Base-by-base conservation (phyloP, 2,888 invertebrate genomes). In the Toxonevra muliebris region DNA sequence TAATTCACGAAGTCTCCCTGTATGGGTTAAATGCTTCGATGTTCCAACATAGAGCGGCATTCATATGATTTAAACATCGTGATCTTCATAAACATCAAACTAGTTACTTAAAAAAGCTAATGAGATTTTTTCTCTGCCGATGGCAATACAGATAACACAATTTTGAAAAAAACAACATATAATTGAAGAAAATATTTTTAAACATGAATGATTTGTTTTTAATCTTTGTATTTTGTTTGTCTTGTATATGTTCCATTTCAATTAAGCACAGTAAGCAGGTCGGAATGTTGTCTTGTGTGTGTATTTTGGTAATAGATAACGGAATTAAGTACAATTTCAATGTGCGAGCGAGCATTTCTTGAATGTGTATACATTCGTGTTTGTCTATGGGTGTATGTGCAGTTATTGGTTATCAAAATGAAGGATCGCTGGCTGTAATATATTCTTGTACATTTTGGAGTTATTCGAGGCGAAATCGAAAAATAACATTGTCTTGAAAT, bases 161-260 rank as follows among this genome's bases (percentile, higher is more conserved):
- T 19, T 42, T 42, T 43, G 54, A 43, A 62, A 54, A 15, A 15
- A 41, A 15, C 61, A 9, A 52, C 11, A 17, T 52, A 19, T 30
- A 48, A 57, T 48, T 17, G 9, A 12, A 17, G n/a, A 30, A 62
- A 61, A 42, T 42, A 62, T 19, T 11, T 53, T 62, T 57, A 48
- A 61, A 64, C 68, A 70, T 69, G 68, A 71, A 61, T 68, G 66
- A 69, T 71, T 69, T 68, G 66, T 66, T 72, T 73, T 69, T 71
- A 70, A 71, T 71, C 69, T 71, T 61, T 68, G 61, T 19, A 59
- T 68, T 71, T 62, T 17, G 61, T 48, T 52, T 68, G 42, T 58
- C 15, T 20, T 55, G 13, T 30, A 30, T 42, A 45, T n/a, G 12
- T 45, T 50, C n/a, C 8, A 10, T 48, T 48, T 48, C 48, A 48